phyloP scores from a whole-genome alignment of 2,113 vertebrate species.

The Misgurnus mizolepis region DNA sequence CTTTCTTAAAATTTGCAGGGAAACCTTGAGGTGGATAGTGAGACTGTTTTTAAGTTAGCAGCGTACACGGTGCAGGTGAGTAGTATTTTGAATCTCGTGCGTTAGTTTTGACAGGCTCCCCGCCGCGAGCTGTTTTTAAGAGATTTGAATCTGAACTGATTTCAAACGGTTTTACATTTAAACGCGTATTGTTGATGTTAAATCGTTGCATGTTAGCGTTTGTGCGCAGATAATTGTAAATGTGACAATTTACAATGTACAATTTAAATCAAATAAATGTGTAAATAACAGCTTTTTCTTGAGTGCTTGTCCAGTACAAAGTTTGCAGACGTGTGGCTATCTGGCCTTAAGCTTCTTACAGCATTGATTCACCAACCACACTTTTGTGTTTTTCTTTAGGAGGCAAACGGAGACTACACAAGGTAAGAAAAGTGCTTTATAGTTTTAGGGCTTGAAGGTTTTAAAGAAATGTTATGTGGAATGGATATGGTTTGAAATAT shows the following conservation, averaged over 20 bases:
- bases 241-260: no score
- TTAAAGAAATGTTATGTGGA: no score
- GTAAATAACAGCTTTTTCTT: not conserved
- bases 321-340: slow-evolving; percentile 8
- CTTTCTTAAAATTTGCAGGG: slow-evolving; percentile 76
- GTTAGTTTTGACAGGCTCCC: slow-evolving; percentile 29
- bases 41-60: slow-evolving; percentile 88
- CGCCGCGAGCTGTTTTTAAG: not conserved
- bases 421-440: slow-evolving; percentile 79
- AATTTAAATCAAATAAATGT: not conserved
- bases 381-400: slow-evolving; percentile 77
- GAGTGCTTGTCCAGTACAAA: not conserved
- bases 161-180: not conserved
- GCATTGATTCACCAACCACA: slow-evolving; percentile 52
- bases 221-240: not conserved
- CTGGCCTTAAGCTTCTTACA: slow-evolving; percentile 36
- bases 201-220: not conserved
- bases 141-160: slow-evolving; percentile 22
- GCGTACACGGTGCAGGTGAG: slow-evolving; percentile 93
- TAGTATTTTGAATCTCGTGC: slow-evolving; percentile 35
- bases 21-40: slow-evolving; percentile 88
- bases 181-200: not conserved
- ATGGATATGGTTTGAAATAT: not conserved
- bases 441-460: not conserved
- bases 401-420: slow-evolving; percentile 90